These are phyloP conservation scores for Spodoptera frugiperda DNA, from an alignment of 1,140 invertebrate species.

Conservation along the genomic window DNA sequence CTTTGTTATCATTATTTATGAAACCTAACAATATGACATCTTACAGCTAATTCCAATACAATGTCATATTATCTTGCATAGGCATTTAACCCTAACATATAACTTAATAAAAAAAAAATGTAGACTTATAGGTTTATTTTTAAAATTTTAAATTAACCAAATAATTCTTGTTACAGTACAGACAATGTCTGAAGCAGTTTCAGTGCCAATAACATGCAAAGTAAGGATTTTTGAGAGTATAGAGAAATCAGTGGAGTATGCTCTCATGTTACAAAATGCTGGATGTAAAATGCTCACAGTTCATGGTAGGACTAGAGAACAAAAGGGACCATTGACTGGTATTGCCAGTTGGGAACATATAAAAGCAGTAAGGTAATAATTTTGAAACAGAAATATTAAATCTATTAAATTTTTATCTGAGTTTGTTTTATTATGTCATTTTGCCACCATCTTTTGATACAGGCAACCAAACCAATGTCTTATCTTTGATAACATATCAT, in stretches of 20 bases:
- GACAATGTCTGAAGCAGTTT: slow-evolving; percentile 89
- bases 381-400: background rate
- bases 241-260: slow-evolving; percentile 96
- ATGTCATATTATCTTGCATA: too few species aligned
- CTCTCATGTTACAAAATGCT: slow-evolving; percentile 96
- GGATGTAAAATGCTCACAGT: slow-evolving; percentile 97
- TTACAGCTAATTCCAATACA: too few species aligned
- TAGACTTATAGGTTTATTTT: background rate
- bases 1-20: too few species aligned
- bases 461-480: background rate
- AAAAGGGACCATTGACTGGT: slow-evolving; percentile 98
- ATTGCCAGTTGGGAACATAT: slow-evolving; percentile 98
- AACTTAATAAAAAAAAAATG: too few species aligned
- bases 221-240: slow-evolving; percentile 96
- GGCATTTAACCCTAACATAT: too few species aligned
- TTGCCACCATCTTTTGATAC: too few species aligned
- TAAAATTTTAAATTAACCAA: background rate
- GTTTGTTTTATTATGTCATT: too few species aligned
- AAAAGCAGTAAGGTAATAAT: slow-evolving; percentile 93
- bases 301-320: slow-evolving; percentile 98
- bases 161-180: slow-evolving; percentile 87
- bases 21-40: too few species aligned
- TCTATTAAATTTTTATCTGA: too few species aligned
- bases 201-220: slow-evolving; percentile 98
- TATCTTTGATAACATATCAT: background rate